Evolutionary conservation across 2,888 invertebrate species (phyloP), one percentile per base, ranked within the genome.

Genomic region (Eristalinus aeneus): DNA sequence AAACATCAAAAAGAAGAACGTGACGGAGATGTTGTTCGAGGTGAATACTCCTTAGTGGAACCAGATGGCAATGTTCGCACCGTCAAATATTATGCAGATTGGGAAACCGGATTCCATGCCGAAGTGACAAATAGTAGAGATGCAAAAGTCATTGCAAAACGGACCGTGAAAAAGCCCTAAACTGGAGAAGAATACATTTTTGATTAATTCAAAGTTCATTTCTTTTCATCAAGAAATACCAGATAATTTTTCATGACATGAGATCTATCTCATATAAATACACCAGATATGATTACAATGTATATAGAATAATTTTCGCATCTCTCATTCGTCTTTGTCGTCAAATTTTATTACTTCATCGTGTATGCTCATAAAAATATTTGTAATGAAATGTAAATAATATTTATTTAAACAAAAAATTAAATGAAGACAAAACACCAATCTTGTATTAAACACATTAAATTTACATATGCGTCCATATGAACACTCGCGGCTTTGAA

Each of bases 61-160:
- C 95, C 96, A 61, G 96, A 96, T 93, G 96, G 96, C 76, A 95
- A 95, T 87, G 95, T 96, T 76, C 94, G 96, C 88, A 96, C 95
- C 1, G 96, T 96, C 78, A 94, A 95, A 92, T 96, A 96, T 92
- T 94, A 95, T 76, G 96, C 96, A 75, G 96, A 96, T 91, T 96
- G 96, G 96, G 95, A 96, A 92, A 96, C 95, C 89, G 96, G 96
- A 90, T 96, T 96, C 93, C 96, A 96, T 91, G 96, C 96, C 81
- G 93, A 94, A 90, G 95, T 96, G 65, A 94, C 94, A 91, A 95
- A 96, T 92, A 94, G 94, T 93, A 94, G 94, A 92, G 94, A 94
- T 92, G 89, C 90, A 58, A 92, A 92, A 89, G 88, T 90, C 68
- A 89, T 92, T 88, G 90, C 90, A 79, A 92, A 92, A 88, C 92